Percentiles rank a stretch among this genome's conserved stretches.
Conservation (phyloP, 2,797 vertebrate species). For the Melanitta fusca region DNA sequence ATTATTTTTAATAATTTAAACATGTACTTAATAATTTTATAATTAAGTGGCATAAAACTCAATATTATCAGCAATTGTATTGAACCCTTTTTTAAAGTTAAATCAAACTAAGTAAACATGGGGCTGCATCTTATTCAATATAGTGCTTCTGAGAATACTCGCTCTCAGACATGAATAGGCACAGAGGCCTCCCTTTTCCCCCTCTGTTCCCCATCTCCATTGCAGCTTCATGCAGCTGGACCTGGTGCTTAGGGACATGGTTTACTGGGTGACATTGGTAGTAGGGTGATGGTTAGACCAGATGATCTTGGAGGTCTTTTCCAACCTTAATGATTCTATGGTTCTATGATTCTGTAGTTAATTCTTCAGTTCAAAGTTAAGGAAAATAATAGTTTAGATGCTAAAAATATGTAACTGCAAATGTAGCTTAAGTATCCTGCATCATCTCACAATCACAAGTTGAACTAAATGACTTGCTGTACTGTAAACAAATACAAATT, state of each 20-base stretch:
- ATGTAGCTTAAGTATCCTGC: not conserved
- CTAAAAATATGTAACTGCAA: not conserved
- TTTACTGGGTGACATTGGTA: too few relatives aligned
- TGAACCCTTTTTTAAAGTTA: not conserved
- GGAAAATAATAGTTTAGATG: not conserved
- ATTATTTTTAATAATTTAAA: not conserved
- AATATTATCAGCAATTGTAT: not conserved
- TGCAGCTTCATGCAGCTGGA: not conserved
- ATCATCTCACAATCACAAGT: not conserved
- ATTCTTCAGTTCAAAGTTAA: not conserved
- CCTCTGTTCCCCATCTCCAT: rapidly evolving
- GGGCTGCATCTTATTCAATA: not conserved
- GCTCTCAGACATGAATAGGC: not conserved
- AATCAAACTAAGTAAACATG: not conserved
- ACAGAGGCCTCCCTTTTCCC: not conserved
- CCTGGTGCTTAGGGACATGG: too few relatives aligned
- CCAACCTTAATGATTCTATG: too few relatives aligned
- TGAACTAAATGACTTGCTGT: not conserved
- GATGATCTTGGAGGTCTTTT: too few relatives aligned
- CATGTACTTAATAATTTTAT: not conserved
- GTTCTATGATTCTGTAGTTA: not conserved
- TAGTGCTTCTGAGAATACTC: not conserved
- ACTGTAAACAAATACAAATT: not conserved
- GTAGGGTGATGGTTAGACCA: too few relatives aligned
- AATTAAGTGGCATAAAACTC: not conserved